phyloP scores from a whole-genome alignment of 2,888 invertebrate species.

The Pediacus dermestoides region DNA sequence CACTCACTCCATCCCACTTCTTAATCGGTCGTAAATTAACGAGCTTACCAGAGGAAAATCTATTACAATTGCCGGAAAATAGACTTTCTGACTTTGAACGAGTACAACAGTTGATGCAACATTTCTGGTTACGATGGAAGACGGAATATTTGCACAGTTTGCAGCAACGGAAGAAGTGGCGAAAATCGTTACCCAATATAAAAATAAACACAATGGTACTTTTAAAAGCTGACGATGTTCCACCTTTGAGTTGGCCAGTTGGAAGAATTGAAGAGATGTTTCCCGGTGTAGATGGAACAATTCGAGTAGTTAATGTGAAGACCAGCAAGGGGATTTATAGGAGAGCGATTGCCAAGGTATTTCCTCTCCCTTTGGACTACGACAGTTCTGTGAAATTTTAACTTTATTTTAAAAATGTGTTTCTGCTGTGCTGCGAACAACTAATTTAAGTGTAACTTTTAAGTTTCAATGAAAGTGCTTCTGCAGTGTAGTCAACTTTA shows the following conservation, averaged over 20 bases:
- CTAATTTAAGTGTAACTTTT: too few relatives aligned
- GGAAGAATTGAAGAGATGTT: constrained; percentile 2
- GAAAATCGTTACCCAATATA: background rate
- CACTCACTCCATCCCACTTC: constrained; percentile 29
- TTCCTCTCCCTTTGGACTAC: too few relatives aligned
- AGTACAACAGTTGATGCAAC: constrained; percentile 10
- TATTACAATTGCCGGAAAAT: background rate
- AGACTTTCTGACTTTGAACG: background rate
- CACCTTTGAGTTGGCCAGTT: constrained; percentile 2
- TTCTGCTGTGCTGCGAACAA: too few relatives aligned
- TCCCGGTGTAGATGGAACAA: constrained; percentile 4
- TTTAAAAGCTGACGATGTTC: background rate
- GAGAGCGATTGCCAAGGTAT: background rate
- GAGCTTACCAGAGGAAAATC: constrained; percentile 5
- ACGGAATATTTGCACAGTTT: constrained; percentile 6
- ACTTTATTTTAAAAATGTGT: too few relatives aligned
- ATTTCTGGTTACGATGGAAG: constrained; percentile 15
- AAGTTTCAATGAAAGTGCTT: background rate
- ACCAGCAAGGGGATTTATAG: background rate
- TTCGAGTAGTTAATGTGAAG: constrained; percentile 5
- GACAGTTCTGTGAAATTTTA: too few relatives aligned
- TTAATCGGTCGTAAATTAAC: constrained; percentile 22
- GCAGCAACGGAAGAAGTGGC: constrained; percentile 2
- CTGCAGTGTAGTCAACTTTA: background rate
- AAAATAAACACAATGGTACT: constrained; percentile 3